These are phyloP conservation scores for Zosterops borbonicus DNA, from an alignment of 2,113 vertebrate genomes.

Conservation along the genomic window DNA sequence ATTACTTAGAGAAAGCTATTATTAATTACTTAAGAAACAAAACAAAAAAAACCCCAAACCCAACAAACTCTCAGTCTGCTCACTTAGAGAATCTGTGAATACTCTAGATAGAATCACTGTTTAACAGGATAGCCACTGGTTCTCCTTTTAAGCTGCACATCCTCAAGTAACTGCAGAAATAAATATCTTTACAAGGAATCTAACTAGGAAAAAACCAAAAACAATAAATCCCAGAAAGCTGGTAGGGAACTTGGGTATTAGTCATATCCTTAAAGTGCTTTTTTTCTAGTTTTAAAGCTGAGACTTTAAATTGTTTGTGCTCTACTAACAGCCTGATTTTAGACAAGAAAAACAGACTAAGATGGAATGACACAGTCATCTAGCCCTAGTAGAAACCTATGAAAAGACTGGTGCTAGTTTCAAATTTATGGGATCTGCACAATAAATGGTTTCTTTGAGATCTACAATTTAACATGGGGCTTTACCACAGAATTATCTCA, in stretches of 20 bases:
- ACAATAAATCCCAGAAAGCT: not conserved
- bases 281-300: not conserved
- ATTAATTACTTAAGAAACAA: not conserved
- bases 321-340: not conserved
- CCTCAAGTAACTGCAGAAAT: not conserved
- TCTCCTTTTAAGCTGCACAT: not conserved
- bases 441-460: not conserved
- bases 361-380: not conserved
- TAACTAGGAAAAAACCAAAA: not conserved
- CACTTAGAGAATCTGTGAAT: not conserved
- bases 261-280: not conserved
- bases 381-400: not conserved
- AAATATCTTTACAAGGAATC: not conserved
- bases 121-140: not conserved
- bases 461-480: not conserved
- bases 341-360: not conserved
- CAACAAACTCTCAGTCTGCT: not conserved
- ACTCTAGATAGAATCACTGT: not conserved
- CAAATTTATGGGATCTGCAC: not conserved
- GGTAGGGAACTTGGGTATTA: not conserved
- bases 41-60: fast-evolving
- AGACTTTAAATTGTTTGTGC: not conserved
- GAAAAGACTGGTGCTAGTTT: not conserved
- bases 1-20: not conserved
- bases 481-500: not conserved